Conservation (phyloP, 2,113 vertebrate genomes). For the Brienomyrus longianalis region DNA sequence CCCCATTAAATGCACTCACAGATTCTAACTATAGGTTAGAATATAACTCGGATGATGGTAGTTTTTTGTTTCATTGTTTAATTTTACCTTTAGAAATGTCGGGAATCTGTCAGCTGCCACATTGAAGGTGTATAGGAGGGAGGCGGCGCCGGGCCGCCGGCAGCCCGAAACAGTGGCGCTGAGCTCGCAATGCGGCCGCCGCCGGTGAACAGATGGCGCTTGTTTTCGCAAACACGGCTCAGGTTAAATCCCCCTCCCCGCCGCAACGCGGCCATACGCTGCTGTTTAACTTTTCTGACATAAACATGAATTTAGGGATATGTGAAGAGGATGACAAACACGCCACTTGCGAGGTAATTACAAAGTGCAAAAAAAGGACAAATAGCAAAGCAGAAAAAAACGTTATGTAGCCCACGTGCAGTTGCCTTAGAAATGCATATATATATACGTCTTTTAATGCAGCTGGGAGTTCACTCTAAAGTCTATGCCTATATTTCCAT, state of each 20-base stretch:
- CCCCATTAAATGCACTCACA: too few species aligned
- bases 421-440: not conserved
- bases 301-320: conserved; percentile 5
- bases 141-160: not conserved
- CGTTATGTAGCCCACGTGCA: not conserved
- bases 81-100: not conserved
- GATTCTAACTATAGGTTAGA: too few species aligned
- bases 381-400: not conserved
- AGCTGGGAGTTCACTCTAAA: not conserved
- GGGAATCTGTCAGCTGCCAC: not conserved
- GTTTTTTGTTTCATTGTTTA: not conserved
- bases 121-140: not conserved
- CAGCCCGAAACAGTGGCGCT: not conserved
- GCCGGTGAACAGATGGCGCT: not conserved
- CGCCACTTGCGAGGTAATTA: not conserved
- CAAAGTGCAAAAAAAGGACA: not conserved
- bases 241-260: conserved; percentile 1
- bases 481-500: not conserved
- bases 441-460: not conserved
- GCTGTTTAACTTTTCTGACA: conserved; percentile 13
- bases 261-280: not conserved
- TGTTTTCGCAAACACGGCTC: not conserved
- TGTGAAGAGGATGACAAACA: not conserved
- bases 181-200: not conserved
- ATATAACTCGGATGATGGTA: not conserved